phyloP scores from a whole-genome alignment of 1,140 invertebrate genomes.

The Aphaenogaster rudis region DNA sequence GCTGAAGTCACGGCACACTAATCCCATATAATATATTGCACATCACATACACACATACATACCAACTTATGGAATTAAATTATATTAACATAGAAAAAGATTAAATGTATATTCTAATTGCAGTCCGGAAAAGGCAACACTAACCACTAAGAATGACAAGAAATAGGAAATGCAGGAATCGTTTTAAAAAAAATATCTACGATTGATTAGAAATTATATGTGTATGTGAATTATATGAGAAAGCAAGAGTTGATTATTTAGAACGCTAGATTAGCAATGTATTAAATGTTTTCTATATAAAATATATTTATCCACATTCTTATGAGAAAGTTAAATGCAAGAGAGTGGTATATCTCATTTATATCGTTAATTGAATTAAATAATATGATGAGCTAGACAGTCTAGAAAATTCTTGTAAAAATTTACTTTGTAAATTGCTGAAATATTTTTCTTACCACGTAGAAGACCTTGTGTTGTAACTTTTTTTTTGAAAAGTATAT shows the following conservation, averaged over 20 bases:
- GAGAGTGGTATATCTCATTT: slow-evolving; percentile 23
- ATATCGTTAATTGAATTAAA: not conserved
- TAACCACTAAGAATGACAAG: slow-evolving; percentile 7
- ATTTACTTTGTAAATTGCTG: slow-evolving; percentile 4
- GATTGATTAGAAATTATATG: slow-evolving; percentile 20
- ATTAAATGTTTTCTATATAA: slow-evolving; percentile 14
- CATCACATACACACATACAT: slow-evolving; percentile 85
- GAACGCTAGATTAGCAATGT: slow-evolving; percentile 66
- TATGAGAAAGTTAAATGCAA: slow-evolving; percentile 27
- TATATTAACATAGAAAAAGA: slow-evolving; percentile 55
- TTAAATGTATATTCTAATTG: slow-evolving; percentile 55
- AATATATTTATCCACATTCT: not conserved
- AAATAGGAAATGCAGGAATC: not conserved
- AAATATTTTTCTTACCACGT: slow-evolving; percentile 69
- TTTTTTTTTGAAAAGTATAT: slow-evolving; percentile 56
- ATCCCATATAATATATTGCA: slow-evolving; percentile 85
- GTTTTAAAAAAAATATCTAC: not conserved
- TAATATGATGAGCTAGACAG: not conserved
- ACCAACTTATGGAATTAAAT: slow-evolving; percentile 73
- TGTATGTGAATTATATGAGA: slow-evolving; percentile 29
- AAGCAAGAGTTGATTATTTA: not conserved
- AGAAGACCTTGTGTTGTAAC: slow-evolving; percentile 63
- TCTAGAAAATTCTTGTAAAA: not conserved
- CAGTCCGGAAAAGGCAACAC: slow-evolving; percentile 10
- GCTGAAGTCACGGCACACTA: slow-evolving; percentile 88